Evolutionary conservation across 1,140 invertebrate genomes (phyloP), one percentile per base, ranked within the genome.

Genomic region (Ceratina australensis): DNA sequence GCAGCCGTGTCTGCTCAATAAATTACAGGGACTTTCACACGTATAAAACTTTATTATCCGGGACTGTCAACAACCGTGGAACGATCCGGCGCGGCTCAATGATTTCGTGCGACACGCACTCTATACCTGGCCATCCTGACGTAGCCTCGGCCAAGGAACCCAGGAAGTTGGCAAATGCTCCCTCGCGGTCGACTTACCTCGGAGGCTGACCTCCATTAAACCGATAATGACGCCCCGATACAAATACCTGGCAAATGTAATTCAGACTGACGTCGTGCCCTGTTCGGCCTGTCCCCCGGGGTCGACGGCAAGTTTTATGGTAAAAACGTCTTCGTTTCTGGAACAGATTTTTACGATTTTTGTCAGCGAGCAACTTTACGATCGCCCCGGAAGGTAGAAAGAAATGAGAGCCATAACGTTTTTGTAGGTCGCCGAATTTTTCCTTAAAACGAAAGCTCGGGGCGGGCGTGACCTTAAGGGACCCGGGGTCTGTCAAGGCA

Each of bases 311-410:
- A 42, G 52, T 74, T 86, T 87, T 87, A 87, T 77, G 85, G 77
- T 88, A 86, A 89, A 89, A 88, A 89, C 76, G n/a, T 67, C 60
- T 26, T 79, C 52, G 33, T 87, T 86, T 85, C 72, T 74, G 20
- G 68, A 82, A 84, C 61, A 78, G 26, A 76, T 87, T 90, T 90
- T 91, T 89, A 91, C 72, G 85, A 87, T 89, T 90, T 91, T 89
- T 87, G 74, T 65, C 78, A 64, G 71, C 47, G 13, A 22, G 20
- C 54, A 65, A 71, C 42, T 90, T 90, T 90, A 86, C 78, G 64
- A 42, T 42, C 33, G 33, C 33, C n/a, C n/a, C 33, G 5, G 33
- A 10, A 42, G 33, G 33, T 3, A 42, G 33, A 80, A 77, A 60
- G 78, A 15, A 54, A 28, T 22, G 52, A 47, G 24, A 47, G 20